A percentile compares a stretch with the other conserved stretches of the same genome.
phyloP scores from a whole-genome alignment of 2,797 vertebrate genomes.

The Ceryle rudis region DNA sequence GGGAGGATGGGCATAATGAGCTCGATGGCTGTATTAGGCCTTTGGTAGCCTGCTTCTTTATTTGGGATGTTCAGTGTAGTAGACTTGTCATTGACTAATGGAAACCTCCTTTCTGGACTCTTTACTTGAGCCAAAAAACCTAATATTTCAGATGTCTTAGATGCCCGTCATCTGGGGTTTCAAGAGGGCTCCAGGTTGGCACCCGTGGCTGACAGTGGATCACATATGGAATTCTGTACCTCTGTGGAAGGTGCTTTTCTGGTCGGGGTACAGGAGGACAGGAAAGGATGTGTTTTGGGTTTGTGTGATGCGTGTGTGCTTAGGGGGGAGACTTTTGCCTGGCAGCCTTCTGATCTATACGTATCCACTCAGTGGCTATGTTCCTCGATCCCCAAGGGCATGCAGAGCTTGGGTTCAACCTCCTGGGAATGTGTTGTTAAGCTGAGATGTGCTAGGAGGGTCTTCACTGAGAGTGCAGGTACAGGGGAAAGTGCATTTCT shows the following conservation, averaged over 20 bases:
- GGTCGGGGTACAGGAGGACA: neutral
- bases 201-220: neutral
- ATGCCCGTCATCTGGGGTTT: neutral
- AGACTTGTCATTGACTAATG: neutral
- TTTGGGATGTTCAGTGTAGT: neutral
- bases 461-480: neutral
- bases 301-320: neutral
- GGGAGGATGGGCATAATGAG: fast-evolving
- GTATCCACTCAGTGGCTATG: neutral
- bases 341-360: neutral
- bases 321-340: neutral
- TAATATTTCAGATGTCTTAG: neutral
- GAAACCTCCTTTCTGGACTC: neutral
- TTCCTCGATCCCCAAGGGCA: neutral
- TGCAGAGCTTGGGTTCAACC: neutral
- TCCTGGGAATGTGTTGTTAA: neutral
- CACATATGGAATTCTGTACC: neutral
- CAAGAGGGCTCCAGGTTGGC: neutral
- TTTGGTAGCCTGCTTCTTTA: neutral
- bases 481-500: neutral
- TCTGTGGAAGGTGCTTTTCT: neutral
- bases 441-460: neutral
- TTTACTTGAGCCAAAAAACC: neutral
- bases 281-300: neutral
- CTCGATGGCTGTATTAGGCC: fast-evolving